Evolutionary conservation across 2,113 vertebrate genomes (phyloP), one percentile per base, ranked within the genome.

Genomic region (Eubucco bourcierii): DNA sequence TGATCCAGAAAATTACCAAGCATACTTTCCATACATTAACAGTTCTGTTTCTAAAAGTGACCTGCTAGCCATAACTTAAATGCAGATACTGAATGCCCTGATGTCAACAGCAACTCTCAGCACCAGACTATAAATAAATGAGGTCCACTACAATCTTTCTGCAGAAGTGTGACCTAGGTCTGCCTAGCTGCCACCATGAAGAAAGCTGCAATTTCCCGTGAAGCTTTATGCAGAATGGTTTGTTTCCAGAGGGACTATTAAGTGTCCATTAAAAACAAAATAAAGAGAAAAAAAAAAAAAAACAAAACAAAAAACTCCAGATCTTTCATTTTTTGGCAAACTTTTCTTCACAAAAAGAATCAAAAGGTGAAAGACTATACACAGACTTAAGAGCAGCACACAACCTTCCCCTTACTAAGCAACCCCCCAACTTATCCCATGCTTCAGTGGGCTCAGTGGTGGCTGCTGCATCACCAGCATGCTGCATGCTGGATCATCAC

Each of bases 371-470:
- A 93, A 80, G 53, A 14, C 60, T 59, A 37, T 53, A 72, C 12
- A 37, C 2, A 67, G 29, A 59, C 28, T 60, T 73, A 53, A 70
- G 27, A 88, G 33, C 23, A 71, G 72, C 27, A 72, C 33, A 92
- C 67, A 20, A 20, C 7, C 11, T 82, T 77, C 41, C 52, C 52
- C n/a, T 25, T 34, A 11, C 20, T 9, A 27, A 10, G 20, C 12
- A 8, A 1, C 18, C 29, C 56, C 41, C 39, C 24, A 76, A 58
- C 44, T 80, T 85, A 37, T 61, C 44, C 70, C 9, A 79, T 46
- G 90, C 82, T 93, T 94, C 90, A 89, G 66, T 34, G 75, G 33
- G 55, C 84, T 84, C 88, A 78, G 82, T 5, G 39, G 63, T 33
- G 56, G 79, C 84, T 91, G 70, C 82, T 85, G 33, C 68, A 87